Evolutionary conservation across 2,113 vertebrate species (phyloP), one percentile per base, ranked within the genome.

Genomic region (Smithornis capensis): DNA sequence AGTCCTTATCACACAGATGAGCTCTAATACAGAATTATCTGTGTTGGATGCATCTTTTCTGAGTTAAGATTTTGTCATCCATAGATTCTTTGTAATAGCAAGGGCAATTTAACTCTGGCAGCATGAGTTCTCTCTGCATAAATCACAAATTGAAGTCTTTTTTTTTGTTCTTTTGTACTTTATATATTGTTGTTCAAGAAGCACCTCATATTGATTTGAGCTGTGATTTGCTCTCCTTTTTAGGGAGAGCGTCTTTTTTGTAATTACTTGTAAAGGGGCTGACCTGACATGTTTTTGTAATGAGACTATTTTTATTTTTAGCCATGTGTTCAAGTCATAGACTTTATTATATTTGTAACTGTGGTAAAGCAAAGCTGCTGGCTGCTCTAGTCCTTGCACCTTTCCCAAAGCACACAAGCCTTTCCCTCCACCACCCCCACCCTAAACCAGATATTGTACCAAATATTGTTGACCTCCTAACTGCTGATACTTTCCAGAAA

Each of bases 61-160:
- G 76, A 89, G 80, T 67, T 93, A 83, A 78, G 80, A 52, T 71
- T 95, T 83, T 94, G 59, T 81, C 83, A 78, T 90, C 38, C 42
- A 14, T 59, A 56, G 92, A 89, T 89, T 93, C 90, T 92, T 37
- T 90, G 95, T 79, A 93, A 95, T 94, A 93, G 85, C 86, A 92
- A 94, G 94, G 91, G 65, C 86, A 89, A 93, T 97, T 96, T 95
- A 89, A 93, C 71, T 94, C 73, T 89, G 73, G 83, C 91, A 94
- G 92, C 69, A 22, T 78, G 76, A 87, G 60, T 44, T 90, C 38
- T 83, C 37, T 90, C 85, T 59, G 60, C 83, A 77, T 89, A 96
- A 86, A 94, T 93, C 83, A 71, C 60, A 47, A 55, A 74, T n/a
- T 55, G 8, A 28, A 65, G 16, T 6, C 5, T 37, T 31, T n/a